These are phyloP conservation scores for Xylota sylvarum DNA, from an alignment of 2,888 invertebrate genomes.

Conservation along the genomic window DNA sequence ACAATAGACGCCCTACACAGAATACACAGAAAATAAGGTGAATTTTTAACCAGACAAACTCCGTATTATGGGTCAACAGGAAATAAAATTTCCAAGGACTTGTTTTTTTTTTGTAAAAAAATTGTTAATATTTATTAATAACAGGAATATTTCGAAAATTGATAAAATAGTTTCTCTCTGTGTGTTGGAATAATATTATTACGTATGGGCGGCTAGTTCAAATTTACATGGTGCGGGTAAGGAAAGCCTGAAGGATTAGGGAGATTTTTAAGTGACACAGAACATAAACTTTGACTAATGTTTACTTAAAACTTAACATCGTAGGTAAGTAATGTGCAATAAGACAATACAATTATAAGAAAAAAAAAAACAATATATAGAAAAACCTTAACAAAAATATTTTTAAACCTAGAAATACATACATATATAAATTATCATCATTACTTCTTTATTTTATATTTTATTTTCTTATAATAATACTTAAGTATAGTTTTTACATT, in stretches of 20 bases:
- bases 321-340: slow-evolving; percentile 47
- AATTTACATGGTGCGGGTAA: slow-evolving; percentile 21
- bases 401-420: slow-evolving; percentile 28
- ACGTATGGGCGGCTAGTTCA: slow-evolving; percentile 12
- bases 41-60: neutral
- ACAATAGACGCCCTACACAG: slow-evolving; percentile 28
- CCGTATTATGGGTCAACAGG: neutral
- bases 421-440: slow-evolving; percentile 49
- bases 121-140: slow-evolving; percentile 48
- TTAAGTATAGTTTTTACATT: slow-evolving; percentile 54
- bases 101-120: neutral
- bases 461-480: slow-evolving; percentile 34
- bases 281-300: slow-evolving; percentile 42
- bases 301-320: slow-evolving; percentile 26
- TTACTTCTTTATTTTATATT: neutral
- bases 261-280: slow-evolving; percentile 23
- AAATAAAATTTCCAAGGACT: slow-evolving; percentile 25
- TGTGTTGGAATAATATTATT: slow-evolving; percentile 9
- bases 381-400: slow-evolving; percentile 34
- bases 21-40: neutral
- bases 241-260: neutral
- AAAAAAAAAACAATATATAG: slow-evolving; percentile 31
- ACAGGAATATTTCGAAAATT: slow-evolving; percentile 30
- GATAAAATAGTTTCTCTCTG: slow-evolving; percentile 3
- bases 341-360: slow-evolving; percentile 63